phyloP scores from a whole-genome alignment of 2,888 invertebrate species.

The Antitype chi region DNA sequence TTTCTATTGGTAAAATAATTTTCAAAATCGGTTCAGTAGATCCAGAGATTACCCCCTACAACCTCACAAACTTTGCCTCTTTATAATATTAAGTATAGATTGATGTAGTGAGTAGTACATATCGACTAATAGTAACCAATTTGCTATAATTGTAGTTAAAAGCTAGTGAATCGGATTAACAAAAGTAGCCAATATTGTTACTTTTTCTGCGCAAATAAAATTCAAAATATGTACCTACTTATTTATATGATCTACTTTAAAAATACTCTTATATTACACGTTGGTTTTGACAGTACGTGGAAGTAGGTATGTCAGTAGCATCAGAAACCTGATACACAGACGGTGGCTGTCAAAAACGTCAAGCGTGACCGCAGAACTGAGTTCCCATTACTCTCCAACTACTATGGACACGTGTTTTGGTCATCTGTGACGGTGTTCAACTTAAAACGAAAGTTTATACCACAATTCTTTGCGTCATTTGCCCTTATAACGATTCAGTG shows the following conservation, averaged over 20 bases:
- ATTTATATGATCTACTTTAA: neutral
- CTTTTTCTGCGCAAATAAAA: neutral
- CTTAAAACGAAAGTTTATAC: slow-evolving; percentile 30
- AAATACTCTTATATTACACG: slow-evolving; percentile 7
- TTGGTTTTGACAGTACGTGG: slow-evolving; percentile 30
- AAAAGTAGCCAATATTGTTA: neutral
- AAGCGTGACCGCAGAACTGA: slow-evolving; percentile 64
- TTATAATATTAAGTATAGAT: too few species aligned
- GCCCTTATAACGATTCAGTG: neutral
- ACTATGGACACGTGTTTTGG: slow-evolving; percentile 51
- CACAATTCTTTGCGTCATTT: neutral
- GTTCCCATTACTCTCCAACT: slow-evolving; percentile 64
- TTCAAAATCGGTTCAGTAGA: too few species aligned
- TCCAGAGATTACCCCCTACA: too few species aligned
- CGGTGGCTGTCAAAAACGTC: slow-evolving; percentile 69
- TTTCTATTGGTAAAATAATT: too few species aligned
- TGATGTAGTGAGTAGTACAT: too few species aligned
- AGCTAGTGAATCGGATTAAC: too few species aligned
- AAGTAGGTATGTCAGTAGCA: slow-evolving; percentile 29
- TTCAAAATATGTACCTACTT: neutral
- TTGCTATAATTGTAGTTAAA: too few species aligned
- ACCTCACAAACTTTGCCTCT: too few species aligned
- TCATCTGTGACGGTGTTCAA: slow-evolving; percentile 43
- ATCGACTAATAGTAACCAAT: too few species aligned
- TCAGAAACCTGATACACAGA: slow-evolving; percentile 59